Evolutionary conservation across 2,888 invertebrate genomes (phyloP), one percentile per base, ranked within the genome.

Genomic region (Ferdinandea cuprea): DNA sequence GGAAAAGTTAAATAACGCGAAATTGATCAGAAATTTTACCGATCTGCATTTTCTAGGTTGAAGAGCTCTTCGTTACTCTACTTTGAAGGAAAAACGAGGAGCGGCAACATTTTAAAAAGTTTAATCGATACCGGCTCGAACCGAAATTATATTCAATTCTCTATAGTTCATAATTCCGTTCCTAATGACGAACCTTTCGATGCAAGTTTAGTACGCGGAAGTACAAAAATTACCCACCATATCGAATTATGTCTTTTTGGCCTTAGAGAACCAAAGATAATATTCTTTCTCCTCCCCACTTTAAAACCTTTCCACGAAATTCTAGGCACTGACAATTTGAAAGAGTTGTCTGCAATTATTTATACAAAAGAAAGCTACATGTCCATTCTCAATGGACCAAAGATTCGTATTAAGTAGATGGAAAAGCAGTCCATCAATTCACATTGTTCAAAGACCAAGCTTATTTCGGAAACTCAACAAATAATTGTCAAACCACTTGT

Each of bases 281-380:
- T n/a, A n/a, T n/a, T n/a, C n/a, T n/a, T n/a, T n/a, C n/a, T 78
- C 9, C 37, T 78, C n/a, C 78, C 61, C 21, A 65, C 56, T 1
- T 32, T 78, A 40, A 19, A 37, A 48, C 56, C 69, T 13, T 78
- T 71, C 32, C 63, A n/a, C n/a, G n/a, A n/a, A n/a, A n/a, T n/a
- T n/a, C n/a, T n/a, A n/a, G n/a, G n/a, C n/a, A n/a, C n/a, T n/a
- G n/a, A n/a, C n/a, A n/a, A n/a, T 25, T 28, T 76, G 13, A 69
- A 61, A 35, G 68, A 76, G 13, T 40, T 76, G 15, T 40, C 58
- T 13, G 76, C 76, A 32, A 52, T 69, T 15, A 66, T 65, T 17
- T 52, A 30, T 17, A 32, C 59, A 3, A 61, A 69, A 13, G 63
- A 77, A 46, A 59, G 68, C 25, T 65, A 44, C 44, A 61, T 73